phyloP scores from a whole-genome alignment of 2,113 vertebrate species.

The Sinocyclocheilus grahami region DNA sequence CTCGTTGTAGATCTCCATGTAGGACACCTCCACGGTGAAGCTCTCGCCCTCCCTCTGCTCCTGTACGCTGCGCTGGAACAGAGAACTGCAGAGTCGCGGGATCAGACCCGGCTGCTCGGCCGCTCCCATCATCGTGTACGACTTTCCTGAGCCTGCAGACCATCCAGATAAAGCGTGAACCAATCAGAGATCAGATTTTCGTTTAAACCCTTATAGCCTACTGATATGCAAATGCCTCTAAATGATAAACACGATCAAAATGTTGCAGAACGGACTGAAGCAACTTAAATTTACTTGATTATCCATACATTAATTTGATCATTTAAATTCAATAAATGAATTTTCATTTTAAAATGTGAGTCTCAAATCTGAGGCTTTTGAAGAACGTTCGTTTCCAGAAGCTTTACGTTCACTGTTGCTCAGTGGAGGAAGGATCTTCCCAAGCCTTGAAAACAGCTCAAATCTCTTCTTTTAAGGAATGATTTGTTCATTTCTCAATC shows the following conservation, averaged over 20 bases:
- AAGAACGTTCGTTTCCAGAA: background rate
- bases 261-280: background rate
- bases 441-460: too few relatives aligned
- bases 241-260: too few relatives aligned
- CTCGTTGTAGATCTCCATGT: constrained; percentile 89
- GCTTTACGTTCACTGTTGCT: too few relatives aligned
- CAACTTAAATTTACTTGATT: background rate
- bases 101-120: constrained; percentile 91
- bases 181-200: background rate
- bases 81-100: constrained; percentile 90
- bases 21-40: constrained; percentile 97
- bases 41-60: constrained; percentile 89
- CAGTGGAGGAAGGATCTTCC: too few relatives aligned
- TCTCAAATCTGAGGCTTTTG: background rate
- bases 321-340: too few relatives aligned
- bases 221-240: too few relatives aligned
- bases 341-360: background rate
- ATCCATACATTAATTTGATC: background rate
- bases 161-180: constrained; percentile 15
- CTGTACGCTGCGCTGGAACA: constrained; percentile 89
- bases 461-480: too few relatives aligned
- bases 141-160: constrained; percentile 90
- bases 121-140: constrained; percentile 98
- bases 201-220: background rate
- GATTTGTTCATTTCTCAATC: background rate